phyloP scores from a whole-genome alignment of 2,888 invertebrate genomes.

The Andrena praecox region DNA sequence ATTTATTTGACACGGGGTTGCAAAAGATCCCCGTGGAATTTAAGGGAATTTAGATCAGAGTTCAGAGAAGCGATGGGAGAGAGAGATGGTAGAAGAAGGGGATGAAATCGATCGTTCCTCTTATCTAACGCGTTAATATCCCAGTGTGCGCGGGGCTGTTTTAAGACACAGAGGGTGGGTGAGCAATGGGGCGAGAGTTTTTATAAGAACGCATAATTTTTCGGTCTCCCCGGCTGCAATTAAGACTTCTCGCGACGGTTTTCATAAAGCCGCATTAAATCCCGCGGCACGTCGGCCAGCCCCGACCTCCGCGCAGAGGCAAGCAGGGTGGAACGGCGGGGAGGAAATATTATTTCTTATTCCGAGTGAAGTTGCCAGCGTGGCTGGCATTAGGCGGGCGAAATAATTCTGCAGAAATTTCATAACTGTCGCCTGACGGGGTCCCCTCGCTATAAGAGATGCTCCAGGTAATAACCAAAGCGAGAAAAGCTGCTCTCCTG shows the following conservation, averaged over 20 bases:
- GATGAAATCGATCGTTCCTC: constrained; percentile 38
- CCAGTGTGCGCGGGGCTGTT: neutral
- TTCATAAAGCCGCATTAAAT: constrained; percentile 83
- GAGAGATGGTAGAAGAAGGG: neutral
- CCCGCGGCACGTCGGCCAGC: constrained; percentile 59
- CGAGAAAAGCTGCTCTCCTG: constrained; percentile 68
- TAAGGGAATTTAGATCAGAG: neutral
- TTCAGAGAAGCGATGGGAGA: neutral
- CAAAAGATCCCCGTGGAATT: neutral
- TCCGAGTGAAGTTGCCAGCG: constrained; percentile 70
- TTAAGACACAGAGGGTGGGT: neutral
- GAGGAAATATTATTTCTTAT: constrained; percentile 82
- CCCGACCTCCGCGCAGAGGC: neutral
- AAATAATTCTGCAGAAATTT: constrained; percentile 84
- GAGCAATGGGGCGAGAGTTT: constrained; percentile 33
- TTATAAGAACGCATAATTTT: constrained; percentile 73
- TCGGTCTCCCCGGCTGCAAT: constrained; percentile 77
- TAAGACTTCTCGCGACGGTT: constrained; percentile 82
- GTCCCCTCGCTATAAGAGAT: constrained; percentile 70
- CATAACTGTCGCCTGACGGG: constrained; percentile 81
- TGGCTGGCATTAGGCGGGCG: constrained; percentile 75
- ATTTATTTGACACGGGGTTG: neutral
- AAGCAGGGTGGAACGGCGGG: constrained; percentile 22
- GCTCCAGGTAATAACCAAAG: constrained; percentile 74
- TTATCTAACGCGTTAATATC: constrained; percentile 27